Conservation (phyloP, 1,140 invertebrate species). For the Macrobrachium rosenbergii region DNA sequence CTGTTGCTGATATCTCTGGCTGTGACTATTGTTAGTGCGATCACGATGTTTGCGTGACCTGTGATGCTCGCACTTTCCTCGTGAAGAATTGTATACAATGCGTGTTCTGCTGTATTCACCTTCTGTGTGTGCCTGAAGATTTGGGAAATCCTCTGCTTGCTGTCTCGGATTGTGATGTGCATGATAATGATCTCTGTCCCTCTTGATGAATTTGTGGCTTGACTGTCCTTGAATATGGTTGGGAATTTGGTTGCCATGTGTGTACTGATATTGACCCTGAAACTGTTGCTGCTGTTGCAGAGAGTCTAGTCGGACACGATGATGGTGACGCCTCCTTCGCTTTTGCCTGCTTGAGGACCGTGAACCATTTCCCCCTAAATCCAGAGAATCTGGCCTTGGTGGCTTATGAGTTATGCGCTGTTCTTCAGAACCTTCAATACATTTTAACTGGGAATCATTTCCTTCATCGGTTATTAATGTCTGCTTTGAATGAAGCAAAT, state of each 20-base stretch:
- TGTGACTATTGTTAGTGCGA: conserved; percentile 23
- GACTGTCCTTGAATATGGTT: conserved; percentile 21
- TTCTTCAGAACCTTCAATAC: not conserved
- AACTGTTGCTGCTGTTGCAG: conserved; percentile 27
- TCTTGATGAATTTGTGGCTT: conserved; percentile 36
- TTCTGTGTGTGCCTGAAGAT: conserved; percentile 14
- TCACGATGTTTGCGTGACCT: conserved; percentile 38
- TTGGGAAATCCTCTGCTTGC: conserved; percentile 32
- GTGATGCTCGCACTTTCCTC: conserved; percentile 37
- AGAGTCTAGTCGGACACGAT: conserved; percentile 14
- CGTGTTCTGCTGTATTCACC: conserved; percentile 23
- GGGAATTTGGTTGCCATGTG: conserved; percentile 30
- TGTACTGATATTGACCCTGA: conserved; percentile 32
- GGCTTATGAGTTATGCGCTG: conserved; percentile 25
- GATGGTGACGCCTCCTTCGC: conserved; percentile 42
- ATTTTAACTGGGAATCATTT: not conserved
- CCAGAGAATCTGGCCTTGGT: conserved; percentile 61
- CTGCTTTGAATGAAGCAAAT: not conserved
- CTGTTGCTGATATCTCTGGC: not conserved
- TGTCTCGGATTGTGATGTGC: conserved; percentile 21
- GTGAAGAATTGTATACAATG: conserved; percentile 45
- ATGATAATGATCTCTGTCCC: conserved; percentile 18
- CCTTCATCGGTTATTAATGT: not conserved
- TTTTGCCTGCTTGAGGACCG: conserved; percentile 59
- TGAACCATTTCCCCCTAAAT: conserved; percentile 33